Percentiles rank a stretch among this genome's conserved stretches.
phyloP scores from a whole-genome alignment of 1,140 invertebrate genomes.

The Leptoteleia sp. region DNA sequence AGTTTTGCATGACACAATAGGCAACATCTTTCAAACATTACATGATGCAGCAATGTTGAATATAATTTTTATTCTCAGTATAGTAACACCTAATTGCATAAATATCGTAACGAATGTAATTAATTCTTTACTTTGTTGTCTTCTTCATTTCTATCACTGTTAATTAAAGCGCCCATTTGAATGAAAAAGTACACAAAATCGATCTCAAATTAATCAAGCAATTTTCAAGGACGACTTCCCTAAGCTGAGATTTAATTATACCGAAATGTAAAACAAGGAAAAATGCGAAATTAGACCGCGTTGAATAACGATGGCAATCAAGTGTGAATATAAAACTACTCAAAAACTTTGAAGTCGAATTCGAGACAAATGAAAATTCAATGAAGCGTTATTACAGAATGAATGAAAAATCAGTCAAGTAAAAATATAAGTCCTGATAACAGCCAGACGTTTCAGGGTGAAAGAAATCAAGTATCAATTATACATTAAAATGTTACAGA shows the following conservation, averaged over 20 bases:
- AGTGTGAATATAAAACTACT: slow-evolving; percentile 36
- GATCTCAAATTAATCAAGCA: background rate
- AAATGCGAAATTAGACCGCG: slow-evolving; percentile 26
- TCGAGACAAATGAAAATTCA: slow-evolving; percentile 44
- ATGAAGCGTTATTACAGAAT: slow-evolving; percentile 39
- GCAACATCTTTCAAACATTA: too few species aligned
- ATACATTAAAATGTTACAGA: slow-evolving; percentile 19
- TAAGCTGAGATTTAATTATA: slow-evolving; percentile 17
- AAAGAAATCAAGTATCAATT: slow-evolving; percentile 25
- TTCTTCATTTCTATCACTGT: too few species aligned
- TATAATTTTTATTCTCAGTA: too few species aligned
- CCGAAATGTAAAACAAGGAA: slow-evolving; percentile 17
- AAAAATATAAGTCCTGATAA: slow-evolving; percentile 42
- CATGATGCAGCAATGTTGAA: too few species aligned
- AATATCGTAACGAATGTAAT: too few species aligned
- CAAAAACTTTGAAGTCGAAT: slow-evolving; percentile 38
- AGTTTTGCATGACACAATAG: too few species aligned
- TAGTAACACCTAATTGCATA: too few species aligned
- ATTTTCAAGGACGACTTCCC: slow-evolving; percentile 9
- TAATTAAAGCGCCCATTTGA: background rate
- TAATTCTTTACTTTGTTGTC: too few species aligned
- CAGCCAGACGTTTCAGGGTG: slow-evolving; percentile 9
- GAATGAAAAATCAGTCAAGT: slow-evolving; percentile 46
- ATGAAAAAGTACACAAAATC: background rate
- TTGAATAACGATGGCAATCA: slow-evolving; percentile 16